These are phyloP conservation scores for Potamarius usumacintae DNA, from an alignment of 2,113 vertebrate genomes.

Conservation along the genomic window DNA sequence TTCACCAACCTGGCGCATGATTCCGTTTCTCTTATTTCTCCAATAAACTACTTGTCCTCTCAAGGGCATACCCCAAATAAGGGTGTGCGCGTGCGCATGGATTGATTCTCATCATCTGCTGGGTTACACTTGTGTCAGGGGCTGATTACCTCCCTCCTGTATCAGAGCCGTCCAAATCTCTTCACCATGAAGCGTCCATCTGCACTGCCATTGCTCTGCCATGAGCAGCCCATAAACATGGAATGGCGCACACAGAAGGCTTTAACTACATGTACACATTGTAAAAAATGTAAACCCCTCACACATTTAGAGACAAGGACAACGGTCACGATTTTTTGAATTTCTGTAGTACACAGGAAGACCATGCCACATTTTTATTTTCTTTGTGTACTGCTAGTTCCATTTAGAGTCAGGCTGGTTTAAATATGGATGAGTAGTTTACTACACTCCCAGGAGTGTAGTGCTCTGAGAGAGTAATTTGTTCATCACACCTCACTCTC, in stretches of 20 bases:
- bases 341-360: background rate
- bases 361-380: background rate
- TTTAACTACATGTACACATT: slow-evolving; percentile 20
- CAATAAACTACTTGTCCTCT: slow-evolving; percentile 21
- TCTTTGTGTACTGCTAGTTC: background rate
- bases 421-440: background rate
- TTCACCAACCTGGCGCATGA: slow-evolving; percentile 25
- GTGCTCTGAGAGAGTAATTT: background rate
- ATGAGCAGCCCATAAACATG: slow-evolving; percentile 26
- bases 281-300: background rate
- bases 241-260: background rate
- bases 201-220: slow-evolving; percentile 39
- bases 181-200: slow-evolving; percentile 50
- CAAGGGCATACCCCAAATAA: slow-evolving; percentile 36
- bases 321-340: background rate
- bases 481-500: background rate
- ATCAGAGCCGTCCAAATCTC: slow-evolving; percentile 56
- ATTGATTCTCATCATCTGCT: slow-evolving; percentile 62
- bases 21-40: slow-evolving; percentile 28
- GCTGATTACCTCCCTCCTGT: slow-evolving; percentile 59
- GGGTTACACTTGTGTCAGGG: slow-evolving; percentile 56
- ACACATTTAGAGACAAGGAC: background rate
- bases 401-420: background rate
- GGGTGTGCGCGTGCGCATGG: slow-evolving; percentile 27
- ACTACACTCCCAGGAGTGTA: background rate